Evolutionary conservation across 2,797 vertebrate species (phyloP), one percentile per base, ranked within the genome.

Genomic region (Sparus aurata): DNA sequence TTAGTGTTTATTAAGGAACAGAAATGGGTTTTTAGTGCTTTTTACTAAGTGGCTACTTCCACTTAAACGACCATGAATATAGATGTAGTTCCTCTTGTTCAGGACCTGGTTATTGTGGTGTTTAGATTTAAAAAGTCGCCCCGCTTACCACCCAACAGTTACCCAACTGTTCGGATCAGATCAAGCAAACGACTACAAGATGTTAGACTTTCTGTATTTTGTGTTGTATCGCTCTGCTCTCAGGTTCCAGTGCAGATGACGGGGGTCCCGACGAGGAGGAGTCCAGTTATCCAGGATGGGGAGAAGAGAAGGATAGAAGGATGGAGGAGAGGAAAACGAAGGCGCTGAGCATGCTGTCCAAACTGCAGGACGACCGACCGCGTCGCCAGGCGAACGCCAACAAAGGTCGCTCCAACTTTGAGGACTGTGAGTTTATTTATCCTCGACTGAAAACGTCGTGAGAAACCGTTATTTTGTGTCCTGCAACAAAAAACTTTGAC

Each of bases 361-460:
- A 93, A 77, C 87, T 95, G 63, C 91, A 90, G 61, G 90, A 93
- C 0, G 15, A 79, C 63, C 60, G 81, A 0, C 80, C 79, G 1
- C 75, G 2, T 12, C 75, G 2, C 12, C 82, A 65, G 64, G 2
- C 50, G 46, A 66, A 58, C 16, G 53, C 63, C 84, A 82, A 8
- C 63, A 85, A 53, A n/a, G 84, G 69, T 2, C 76, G 75, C 84
- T 94, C 90, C 72, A 86, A 83, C 79, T 95, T 96, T 69, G 90
- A 95, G 74, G 90, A 95, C 54, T 91, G 92, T 96, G 84, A 96
- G 92, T 91, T 73, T 23, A 50, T 91, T 72, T 23, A 46, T 41
- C 16, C 12, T 63, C 13, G 13, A 3, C 23, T 6, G 5, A 10
- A 41, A 52, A 61, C 30, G 6, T 34, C 30, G 34, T 34, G 6